Evolutionary conservation across 2,113 vertebrate genomes (phyloP).

Genomic region (Brachyhypopomus occidentalis): DNA sequence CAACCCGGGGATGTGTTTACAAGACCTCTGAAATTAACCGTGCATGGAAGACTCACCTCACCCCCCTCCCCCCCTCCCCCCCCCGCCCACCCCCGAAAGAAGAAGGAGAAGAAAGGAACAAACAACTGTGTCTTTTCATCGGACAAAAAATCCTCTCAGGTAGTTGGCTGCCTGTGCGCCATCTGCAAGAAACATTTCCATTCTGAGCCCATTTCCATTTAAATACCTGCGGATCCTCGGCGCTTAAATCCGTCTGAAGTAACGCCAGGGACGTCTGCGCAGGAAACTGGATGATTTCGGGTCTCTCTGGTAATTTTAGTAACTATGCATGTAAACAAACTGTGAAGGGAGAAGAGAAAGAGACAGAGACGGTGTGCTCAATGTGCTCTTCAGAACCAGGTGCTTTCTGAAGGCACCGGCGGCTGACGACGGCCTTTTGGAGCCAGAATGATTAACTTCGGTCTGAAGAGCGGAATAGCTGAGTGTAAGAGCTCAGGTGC

Average conservation of each 20-base stretch:
- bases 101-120: neutral
- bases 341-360: neutral
- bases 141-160: constrained; percentile 35
- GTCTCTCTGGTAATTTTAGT: constrained; percentile 17
- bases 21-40: constrained; percentile 84
- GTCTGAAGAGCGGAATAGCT: neutral
- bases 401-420: neutral
- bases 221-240: neutral
- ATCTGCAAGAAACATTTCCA: too few relatives aligned
- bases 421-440: neutral
- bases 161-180: constrained; percentile 15
- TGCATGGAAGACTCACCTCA: constrained; percentile 54
- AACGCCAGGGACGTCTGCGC: neutral
- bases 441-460: constrained; percentile 22
- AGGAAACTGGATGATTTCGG: constrained; percentile 41
- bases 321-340: constrained; percentile 13
- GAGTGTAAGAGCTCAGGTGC: constrained; percentile 8
- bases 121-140: neutral
- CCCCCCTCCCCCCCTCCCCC: constrained; percentile 1
- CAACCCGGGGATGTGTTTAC: constrained; percentile 94
- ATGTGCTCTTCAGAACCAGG: constrained; percentile 12
- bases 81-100: too few relatives aligned
- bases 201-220: too few relatives aligned
- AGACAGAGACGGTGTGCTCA: neutral
- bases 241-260: constrained; percentile 25